These are phyloP conservation scores for Hippopotamyrus pictus DNA, from an alignment of 2,797 vertebrate genomes.

Conservation along the genomic window DNA sequence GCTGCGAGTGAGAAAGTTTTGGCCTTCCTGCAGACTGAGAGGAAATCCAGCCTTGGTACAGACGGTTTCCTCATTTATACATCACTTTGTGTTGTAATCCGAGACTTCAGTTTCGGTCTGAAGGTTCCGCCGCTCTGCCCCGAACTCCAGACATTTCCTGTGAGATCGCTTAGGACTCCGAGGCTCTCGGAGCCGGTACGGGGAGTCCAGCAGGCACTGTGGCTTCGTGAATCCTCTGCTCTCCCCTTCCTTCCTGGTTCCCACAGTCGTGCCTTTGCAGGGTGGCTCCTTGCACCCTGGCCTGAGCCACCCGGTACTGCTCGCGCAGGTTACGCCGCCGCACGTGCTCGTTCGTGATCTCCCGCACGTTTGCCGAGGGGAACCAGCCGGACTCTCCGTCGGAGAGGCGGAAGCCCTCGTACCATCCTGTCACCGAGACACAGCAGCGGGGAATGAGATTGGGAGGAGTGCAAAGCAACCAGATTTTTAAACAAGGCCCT, in stretches of 20 bases:
- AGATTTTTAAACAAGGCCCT: neutral
- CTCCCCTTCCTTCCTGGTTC: neutral
- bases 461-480: neutral
- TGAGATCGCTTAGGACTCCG: neutral
- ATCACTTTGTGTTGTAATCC: neutral
- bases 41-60: neutral
- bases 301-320: conserved; percentile 73
- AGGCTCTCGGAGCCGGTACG: no score
- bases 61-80: neutral
- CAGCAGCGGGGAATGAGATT: neutral
- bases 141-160: neutral
- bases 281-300: conserved; percentile 35
- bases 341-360: conserved; percentile 86
- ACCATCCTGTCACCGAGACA: conserved; percentile 60
- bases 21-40: neutral
- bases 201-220: neutral
- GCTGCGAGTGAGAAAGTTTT: neutral
- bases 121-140: neutral
- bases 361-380: conserved; percentile 66
- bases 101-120: neutral
- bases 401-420: conserved; percentile 69
- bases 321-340: conserved; percentile 74
- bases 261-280: neutral
- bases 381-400: conserved; percentile 81
- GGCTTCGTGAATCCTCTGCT: neutral